Evolutionary conservation across 1,140 invertebrate genomes (phyloP), one percentile per base, ranked within the genome.

Genomic region (Eriocheir sinensis): DNA sequence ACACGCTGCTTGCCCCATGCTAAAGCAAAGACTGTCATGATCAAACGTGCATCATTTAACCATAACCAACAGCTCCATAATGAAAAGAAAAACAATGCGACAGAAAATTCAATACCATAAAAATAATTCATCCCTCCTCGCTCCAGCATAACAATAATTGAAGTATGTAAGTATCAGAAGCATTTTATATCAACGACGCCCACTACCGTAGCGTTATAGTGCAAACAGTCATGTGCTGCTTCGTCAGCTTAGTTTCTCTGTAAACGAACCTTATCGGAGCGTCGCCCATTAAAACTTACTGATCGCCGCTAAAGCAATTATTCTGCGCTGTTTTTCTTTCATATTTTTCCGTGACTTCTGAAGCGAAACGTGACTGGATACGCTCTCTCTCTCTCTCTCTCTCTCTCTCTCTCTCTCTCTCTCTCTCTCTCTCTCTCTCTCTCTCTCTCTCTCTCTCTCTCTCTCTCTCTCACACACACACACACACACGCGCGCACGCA

Each of bases 331-430:
- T 53, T 53, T 53, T 53, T 53, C 21, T 53, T 21, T 53, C 48
- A 8, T n/a, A n/a, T 72, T 21, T 72, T 72, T 72, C 60, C 8
- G 6, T 17, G 60, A 85, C 34, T 38, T 41, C 21, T 85, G 15
- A 36, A 85, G 36, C 36, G 83, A 38, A 41, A 3, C 40, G 21
- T 85, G 83, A 27, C 34, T 83, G 2, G 34, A 17, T 38, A 41
- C 38, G 40, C 85, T 88, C 85, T 88, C 85, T 88, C 85, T 88
- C 85, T 88, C 85, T 88, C 85, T 88, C 6, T 89, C 41, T 89
- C 41, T 89, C 88, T 89, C 41, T 89, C 88, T 89, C 41, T 89
- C 88, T 89, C 41, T 89, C 88, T 89, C 41, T 89, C 88, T 89
- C 41, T 89, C 88, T 53, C 41, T 89, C 88, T 89, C n/a, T 53